These are phyloP conservation scores for Ia io DNA, from an alignment of 2,113 vertebrate genomes.

Conservation along the genomic window DNA sequence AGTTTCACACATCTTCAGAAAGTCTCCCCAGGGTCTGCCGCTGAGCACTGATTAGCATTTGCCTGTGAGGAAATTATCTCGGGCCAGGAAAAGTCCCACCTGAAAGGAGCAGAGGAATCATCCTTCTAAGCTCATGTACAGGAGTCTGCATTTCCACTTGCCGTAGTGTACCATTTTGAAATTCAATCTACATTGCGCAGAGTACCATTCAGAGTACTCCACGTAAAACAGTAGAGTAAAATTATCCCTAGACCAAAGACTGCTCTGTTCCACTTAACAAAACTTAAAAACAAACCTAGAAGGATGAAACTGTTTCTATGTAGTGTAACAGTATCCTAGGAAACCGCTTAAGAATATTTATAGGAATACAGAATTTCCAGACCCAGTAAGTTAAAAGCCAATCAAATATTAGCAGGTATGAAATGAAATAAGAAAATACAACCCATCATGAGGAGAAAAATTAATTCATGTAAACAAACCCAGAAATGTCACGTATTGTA, in stretches of 20 bases:
- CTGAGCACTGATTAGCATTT: neutral
- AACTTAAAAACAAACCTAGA: neutral
- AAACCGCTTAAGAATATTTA: conserved; percentile 10
- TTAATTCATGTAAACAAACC: neutral
- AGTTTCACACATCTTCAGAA: neutral
- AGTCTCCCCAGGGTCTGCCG: neutral
- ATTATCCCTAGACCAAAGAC: neutral
- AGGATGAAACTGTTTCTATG: neutral
- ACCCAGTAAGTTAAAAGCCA: neutral
- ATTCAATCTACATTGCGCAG: neutral
- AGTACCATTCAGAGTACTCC: neutral
- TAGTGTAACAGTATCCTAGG: neutral
- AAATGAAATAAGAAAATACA: neutral
- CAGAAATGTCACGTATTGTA: neutral
- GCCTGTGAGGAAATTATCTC: neutral
- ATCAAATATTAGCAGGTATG: neutral
- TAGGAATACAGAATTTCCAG: neutral
- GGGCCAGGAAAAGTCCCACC: neutral
- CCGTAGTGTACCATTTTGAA: neutral
- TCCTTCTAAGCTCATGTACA: neutral
- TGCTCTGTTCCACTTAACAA: neutral
- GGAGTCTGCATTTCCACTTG: neutral
- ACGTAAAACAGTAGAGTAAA: neutral
- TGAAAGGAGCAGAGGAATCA: neutral
- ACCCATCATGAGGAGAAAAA: neutral